These are phyloP conservation scores for Lepus timidus DNA, from an alignment of 2,113 vertebrate genomes.

Conservation along the genomic window DNA sequence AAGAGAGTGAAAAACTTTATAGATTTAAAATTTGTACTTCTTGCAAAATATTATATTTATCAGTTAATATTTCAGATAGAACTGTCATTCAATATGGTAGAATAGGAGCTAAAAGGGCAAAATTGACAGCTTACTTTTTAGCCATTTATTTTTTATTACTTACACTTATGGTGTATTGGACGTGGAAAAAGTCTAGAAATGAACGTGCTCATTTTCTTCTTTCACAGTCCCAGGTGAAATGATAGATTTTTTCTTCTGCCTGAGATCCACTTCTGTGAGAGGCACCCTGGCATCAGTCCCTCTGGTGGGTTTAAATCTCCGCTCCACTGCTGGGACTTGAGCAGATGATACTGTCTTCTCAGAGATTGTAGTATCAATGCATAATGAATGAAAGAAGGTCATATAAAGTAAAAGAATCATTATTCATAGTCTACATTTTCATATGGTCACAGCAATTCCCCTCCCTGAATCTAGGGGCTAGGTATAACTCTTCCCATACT, in stretches of 20 bases:
- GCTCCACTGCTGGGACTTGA: not conserved
- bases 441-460: not conserved
- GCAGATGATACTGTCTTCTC: not conserved
- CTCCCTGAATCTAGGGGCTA: not conserved
- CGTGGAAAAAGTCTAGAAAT: not conserved
- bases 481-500: not conserved
- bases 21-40: not conserved
- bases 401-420: not conserved
- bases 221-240: not conserved
- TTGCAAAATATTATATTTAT: not conserved
- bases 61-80: constrained; percentile 12
- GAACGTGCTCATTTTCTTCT: not conserved
- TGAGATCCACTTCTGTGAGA: not conserved
- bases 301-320: not conserved
- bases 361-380: not conserved
- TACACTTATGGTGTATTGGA: not conserved
- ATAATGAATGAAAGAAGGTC: not conserved
- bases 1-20: not conserved
- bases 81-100: not conserved
- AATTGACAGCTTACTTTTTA: not conserved
- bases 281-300: not conserved
- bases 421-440: not conserved
- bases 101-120: not conserved
- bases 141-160: not conserved
- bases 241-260: not conserved